These are phyloP conservation scores for Thalassoma bifasciatum DNA, from an alignment of 2,113 vertebrate species.

Conservation along the genomic window DNA sequence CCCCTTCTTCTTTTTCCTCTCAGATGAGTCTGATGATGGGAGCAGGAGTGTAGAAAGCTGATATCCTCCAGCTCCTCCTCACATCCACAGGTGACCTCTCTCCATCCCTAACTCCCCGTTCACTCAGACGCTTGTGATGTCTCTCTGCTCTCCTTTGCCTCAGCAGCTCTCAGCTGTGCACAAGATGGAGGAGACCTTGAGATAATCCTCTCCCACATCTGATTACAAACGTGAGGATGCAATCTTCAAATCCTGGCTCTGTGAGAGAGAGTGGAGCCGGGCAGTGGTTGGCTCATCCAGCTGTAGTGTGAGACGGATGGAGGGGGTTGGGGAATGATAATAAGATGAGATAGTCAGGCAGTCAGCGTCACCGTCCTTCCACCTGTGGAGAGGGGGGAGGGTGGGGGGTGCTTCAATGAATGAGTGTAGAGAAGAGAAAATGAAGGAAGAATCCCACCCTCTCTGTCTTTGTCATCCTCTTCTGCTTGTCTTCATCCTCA, in stretches of 20 bases:
- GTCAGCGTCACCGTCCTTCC: conserved; percentile 40
- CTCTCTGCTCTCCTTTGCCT: conserved; percentile 39
- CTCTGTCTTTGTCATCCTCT: neutral
- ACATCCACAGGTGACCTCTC: conserved; percentile 76
- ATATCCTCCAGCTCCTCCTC: conserved; percentile 42
- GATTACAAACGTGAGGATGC: conserved; percentile 76
- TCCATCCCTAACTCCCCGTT: conserved; percentile 29
- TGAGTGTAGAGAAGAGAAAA: conserved; percentile 13
- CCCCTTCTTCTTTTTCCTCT: neutral
- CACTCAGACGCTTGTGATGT: conserved; percentile 3
- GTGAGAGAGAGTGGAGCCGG: conserved; percentile 31
- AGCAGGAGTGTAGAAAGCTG: conserved; percentile 41
- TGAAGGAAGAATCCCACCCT: neutral
- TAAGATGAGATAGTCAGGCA: conserved; percentile 53
- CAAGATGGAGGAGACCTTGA: conserved; percentile 74
- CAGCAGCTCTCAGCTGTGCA: conserved; percentile 46
- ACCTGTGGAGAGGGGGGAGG: conserved; percentile 39
- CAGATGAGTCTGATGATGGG: conserved; percentile 1
- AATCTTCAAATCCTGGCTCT: conserved; percentile 75
- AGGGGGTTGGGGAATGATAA: conserved; percentile 54
- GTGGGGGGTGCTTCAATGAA: conserved; percentile 46
- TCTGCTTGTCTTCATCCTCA: neutral
- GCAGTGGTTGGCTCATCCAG: conserved; percentile 45
- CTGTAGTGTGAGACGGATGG: conserved; percentile 44
- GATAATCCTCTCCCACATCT: conserved; percentile 77